Percentiles rank a stretch among this genome's conserved stretches.
Conservation (phyloP, 2,888 invertebrate species). For the Colostygia pectinataria region DNA sequence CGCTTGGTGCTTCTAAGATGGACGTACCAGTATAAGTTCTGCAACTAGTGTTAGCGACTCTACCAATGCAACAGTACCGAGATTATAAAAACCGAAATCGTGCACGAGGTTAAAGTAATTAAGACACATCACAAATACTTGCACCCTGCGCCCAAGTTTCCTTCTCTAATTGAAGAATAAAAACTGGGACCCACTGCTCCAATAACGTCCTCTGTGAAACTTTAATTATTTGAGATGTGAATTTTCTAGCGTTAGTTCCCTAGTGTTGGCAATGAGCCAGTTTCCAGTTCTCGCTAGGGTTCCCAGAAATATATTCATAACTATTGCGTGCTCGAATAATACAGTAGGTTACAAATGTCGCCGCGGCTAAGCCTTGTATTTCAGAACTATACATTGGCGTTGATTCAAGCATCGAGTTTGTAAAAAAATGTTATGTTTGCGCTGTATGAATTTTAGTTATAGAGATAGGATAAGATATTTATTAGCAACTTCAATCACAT, state of each 20-base stretch:
- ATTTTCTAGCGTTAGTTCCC: slow-evolving; percentile 40
- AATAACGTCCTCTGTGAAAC: slow-evolving; percentile 37
- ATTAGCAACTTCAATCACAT: too few species aligned
- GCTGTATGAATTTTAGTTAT: too few species aligned
- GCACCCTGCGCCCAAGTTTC: slow-evolving; percentile 12
- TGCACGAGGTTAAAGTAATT: slow-evolving; percentile 3
- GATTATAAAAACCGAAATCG: not conserved
- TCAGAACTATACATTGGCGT: too few species aligned
- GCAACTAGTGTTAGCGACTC: too few species aligned
- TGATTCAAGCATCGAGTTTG: too few species aligned
- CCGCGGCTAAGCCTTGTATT: too few species aligned
- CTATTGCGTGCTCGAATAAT: not conserved
- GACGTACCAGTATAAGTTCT: too few species aligned
- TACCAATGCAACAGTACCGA: not conserved
- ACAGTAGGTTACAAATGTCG: too few species aligned
- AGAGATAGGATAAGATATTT: too few species aligned
- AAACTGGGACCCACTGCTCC: slow-evolving; percentile 26
- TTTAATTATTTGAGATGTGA: slow-evolving; percentile 57
- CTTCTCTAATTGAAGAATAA: slow-evolving; percentile 33
- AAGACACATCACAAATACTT: slow-evolving; percentile 14
- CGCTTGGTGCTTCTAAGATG: too few species aligned
- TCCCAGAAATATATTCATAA: slow-evolving; percentile 1
- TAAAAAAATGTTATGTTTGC: too few species aligned
- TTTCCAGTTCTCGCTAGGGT: slow-evolving; percentile 19
- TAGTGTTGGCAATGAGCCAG: slow-evolving; percentile 45